These are phyloP conservation scores for Hermaeophaga mercurialis DNA, from an alignment of 2,888 invertebrate genomes.

Conservation along the genomic window DNA sequence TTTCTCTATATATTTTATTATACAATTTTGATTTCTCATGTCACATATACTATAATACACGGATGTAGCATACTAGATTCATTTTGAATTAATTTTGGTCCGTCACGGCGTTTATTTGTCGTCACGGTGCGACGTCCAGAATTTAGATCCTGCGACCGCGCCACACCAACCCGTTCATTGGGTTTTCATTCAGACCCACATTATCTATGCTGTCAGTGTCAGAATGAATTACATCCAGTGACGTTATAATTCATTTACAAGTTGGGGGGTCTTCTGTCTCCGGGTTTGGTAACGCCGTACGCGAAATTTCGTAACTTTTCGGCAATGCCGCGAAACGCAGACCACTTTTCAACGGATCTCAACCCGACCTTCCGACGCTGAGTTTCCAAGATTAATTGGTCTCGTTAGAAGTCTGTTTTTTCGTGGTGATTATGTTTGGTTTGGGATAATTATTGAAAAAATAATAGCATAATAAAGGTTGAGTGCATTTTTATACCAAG, in stretches of 20 bases:
- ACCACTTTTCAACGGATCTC: constrained; percentile 29
- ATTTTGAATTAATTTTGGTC: neutral
- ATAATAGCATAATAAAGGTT: too few relatives aligned
- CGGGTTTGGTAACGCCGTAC: constrained; percentile 19
- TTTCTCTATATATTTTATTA: too few relatives aligned
- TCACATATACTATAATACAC: too few relatives aligned
- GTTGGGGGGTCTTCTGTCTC: constrained; percentile 22
- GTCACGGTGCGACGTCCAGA: neutral
- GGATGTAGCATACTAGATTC: too few relatives aligned
- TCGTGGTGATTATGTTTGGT: too few relatives aligned
- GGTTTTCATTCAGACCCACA: constrained; percentile 38
- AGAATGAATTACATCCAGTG: constrained; percentile 43
- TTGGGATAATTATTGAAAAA: too few relatives aligned
- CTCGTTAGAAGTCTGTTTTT: too few relatives aligned
- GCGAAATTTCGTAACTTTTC: constrained; percentile 40
- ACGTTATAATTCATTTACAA: constrained; percentile 46
- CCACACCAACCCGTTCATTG: constrained; percentile 19
- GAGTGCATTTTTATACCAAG: too few relatives aligned
- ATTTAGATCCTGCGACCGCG: constrained; percentile 7
- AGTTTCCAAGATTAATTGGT: too few relatives aligned
- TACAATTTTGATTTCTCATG: too few relatives aligned
- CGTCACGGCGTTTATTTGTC: neutral
- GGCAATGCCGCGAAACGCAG: constrained; percentile 35
- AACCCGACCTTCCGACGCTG: too few relatives aligned
- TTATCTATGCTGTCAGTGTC: constrained; percentile 43